Evolutionary conservation across 1,140 invertebrate genomes (phyloP), one percentile per base, ranked within the genome.

Genomic region (Megalonaias nervosa): DNA sequence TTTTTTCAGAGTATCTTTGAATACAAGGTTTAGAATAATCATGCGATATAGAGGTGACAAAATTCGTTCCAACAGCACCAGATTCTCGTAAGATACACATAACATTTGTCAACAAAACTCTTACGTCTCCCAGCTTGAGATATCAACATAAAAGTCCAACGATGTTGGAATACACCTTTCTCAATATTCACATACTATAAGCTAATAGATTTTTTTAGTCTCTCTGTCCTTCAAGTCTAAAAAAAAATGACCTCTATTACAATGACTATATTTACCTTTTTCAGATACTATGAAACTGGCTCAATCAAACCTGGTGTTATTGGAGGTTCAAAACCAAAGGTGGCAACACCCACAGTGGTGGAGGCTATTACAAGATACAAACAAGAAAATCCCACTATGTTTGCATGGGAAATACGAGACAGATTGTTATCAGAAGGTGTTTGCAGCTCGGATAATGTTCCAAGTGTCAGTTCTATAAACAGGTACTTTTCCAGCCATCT

Each of bases 381-480:
- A 91, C 93, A 97, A 77, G 97, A 99, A 91, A 99, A 99, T 92
- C 98, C 98, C 0, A 99, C 98, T 21, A 99, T 99, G 98, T 99
- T 99, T 91, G 98, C 98, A 4, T 99, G 98, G 98, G 98, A 99
- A 91, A 99, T 99, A 86, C 93, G 98, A 59, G 98, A 99, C 92
- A 93, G 97, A 91, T 94, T 99, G 82, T 93, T 99, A 71, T 95
- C 97, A 2, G 98, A 99, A 90, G 96, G 96, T 57, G 97, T 99
- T 87, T 99, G 98, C 91, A 97, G 97, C 71, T 96, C 98, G 90
- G 98, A 99, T 91, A 99, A 99, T 92, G 98, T 99, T 81, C 98
- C 98, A 88, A 98, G 96, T 87, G 98, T 99, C 77, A 98, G 97
- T 82, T 99, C 97, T 82, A 99, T 99, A 86, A 99, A 99, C 92